Conservation (phyloP, 92 coral and sea anemone genomes). For the Desmophyllum pertusum region DNA sequence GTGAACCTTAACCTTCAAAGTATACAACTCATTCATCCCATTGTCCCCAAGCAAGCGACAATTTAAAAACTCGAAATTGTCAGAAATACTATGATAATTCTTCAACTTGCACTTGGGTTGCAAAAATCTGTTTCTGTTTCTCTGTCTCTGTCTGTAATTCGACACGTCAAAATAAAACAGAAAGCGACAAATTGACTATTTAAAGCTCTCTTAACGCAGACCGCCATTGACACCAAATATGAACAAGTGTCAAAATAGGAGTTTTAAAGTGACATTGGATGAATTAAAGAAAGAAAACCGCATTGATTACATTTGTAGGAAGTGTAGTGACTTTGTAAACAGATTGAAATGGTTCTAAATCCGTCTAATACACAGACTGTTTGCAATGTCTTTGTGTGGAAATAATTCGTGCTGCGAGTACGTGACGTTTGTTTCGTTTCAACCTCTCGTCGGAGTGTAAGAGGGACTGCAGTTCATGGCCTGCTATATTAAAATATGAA, state of each 20-base stretch:
- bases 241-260: neutral
- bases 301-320: neutral
- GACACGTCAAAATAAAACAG: neutral
- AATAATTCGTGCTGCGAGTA: no score
- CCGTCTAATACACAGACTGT: neutral
- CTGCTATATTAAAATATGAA: no score
- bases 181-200: neutral
- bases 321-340: neutral
- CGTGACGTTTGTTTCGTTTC: no score
- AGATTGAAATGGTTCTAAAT: neutral
- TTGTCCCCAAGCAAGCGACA: neutral
- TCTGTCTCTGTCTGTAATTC: neutral
- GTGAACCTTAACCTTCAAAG: neutral
- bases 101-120: neutral
- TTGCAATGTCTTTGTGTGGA: no score
- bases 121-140: neutral
- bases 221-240: neutral
- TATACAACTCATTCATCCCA: neutral
- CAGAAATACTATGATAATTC: neutral
- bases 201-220: neutral
- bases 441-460: no score
- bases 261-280: neutral
- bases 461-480: no score
- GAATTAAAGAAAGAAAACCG: neutral
- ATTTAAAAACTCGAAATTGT: neutral